Conservation (phyloP, 1,140 invertebrate species). For the Lasioglossum baleicum region DNA sequence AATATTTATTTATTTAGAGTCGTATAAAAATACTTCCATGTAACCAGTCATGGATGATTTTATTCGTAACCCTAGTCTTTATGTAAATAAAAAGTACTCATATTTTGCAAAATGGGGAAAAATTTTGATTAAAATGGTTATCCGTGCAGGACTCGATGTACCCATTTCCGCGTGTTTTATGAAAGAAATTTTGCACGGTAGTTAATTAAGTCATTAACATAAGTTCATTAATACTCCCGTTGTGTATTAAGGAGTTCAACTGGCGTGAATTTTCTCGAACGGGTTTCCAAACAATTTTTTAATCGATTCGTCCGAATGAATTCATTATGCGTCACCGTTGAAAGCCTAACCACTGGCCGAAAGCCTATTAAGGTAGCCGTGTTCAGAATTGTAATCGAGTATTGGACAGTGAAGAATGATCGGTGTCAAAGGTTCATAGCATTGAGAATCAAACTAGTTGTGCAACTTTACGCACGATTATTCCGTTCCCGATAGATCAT, state of each 20-base stretch:
- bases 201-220: neutral
- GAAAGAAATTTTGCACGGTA: neutral
- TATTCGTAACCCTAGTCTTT: too few species aligned
- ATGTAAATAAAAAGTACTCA: too few species aligned
- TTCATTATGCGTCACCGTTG: neutral
- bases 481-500: neutral
- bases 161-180: neutral
- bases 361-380: constrained; percentile 15
- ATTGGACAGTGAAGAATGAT: constrained; percentile 26
- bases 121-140: too few species aligned
- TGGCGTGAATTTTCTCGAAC: neutral
- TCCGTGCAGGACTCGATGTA: neutral
- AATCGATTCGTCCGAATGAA: neutral
- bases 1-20: too few species aligned
- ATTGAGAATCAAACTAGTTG: neutral
- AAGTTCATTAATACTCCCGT: neutral
- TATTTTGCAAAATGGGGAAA: too few species aligned
- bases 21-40: too few species aligned
- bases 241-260: neutral
- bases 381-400: constrained; percentile 34
- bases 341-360: constrained; percentile 10
- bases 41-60: too few species aligned
- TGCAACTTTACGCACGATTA: neutral
- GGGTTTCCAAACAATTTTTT: neutral
- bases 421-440: constrained; percentile 8